Conservation (phyloP, 2,797 vertebrate species). For the Mallotus villosus region DNA sequence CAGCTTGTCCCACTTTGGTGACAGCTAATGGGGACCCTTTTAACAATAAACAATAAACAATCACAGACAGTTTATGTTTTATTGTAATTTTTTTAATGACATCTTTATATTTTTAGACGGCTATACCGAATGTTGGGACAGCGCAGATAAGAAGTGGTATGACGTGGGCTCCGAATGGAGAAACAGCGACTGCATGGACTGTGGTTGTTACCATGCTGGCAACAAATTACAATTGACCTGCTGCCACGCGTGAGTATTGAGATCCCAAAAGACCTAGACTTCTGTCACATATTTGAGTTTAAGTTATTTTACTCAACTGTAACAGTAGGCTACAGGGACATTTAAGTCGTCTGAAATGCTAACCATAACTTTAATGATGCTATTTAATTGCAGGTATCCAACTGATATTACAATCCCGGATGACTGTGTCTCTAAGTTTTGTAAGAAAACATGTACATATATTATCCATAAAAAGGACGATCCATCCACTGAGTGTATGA, state of each 20-base stretch:
- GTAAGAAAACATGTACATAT: constrained; percentile 46
- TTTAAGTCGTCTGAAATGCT: too few relatives aligned
- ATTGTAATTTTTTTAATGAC: not conserved
- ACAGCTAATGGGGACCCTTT: too few relatives aligned
- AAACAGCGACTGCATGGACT: constrained; percentile 52
- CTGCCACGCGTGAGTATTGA: constrained; percentile 47
- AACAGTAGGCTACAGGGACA: too few relatives aligned
- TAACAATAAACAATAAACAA: too few relatives aligned
- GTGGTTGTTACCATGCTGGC: constrained; percentile 43
- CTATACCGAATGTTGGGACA: constrained; percentile 49
- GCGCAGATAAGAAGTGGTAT: constrained; percentile 41
- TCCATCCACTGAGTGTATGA: constrained; percentile 32
- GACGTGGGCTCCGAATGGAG: constrained; percentile 52
- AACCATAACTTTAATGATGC: not conserved
- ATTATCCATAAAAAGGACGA: constrained; percentile 57
- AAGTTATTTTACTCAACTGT: too few relatives aligned
- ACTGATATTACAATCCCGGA: accelerated
- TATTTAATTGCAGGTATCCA: constrained; percentile 50
- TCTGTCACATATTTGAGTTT: too few relatives aligned
- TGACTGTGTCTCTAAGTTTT: constrained; percentile 61
- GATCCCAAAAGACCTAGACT: not conserved
- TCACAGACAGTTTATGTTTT: not conserved
- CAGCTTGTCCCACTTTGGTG: too few relatives aligned
- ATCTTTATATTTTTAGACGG: constrained; percentile 18
- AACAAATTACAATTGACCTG: not conserved